Conservation (phyloP, 2,797 vertebrate species). For the Pseudochirops cupreus region DNA sequence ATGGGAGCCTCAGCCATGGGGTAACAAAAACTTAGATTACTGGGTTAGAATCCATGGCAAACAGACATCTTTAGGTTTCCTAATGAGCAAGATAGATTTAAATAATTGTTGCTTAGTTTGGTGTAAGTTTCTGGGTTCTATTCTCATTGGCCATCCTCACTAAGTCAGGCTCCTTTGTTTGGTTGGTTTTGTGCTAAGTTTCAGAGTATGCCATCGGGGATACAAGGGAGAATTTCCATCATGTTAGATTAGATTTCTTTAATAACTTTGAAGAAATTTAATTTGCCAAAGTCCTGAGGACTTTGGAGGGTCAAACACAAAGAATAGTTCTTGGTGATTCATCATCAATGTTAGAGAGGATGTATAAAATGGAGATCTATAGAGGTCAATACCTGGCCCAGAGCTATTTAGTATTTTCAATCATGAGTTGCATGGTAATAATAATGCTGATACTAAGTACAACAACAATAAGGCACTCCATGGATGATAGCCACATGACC, state of each 20-base stretch:
- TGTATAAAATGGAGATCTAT: constrained; percentile 61
- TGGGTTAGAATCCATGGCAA: not conserved
- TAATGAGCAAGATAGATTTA: constrained; percentile 7
- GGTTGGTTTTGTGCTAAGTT: constrained; percentile 33
- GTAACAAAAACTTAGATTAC: constrained; percentile 15
- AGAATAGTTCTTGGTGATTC: constrained; percentile 60
- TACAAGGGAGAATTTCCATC: constrained; percentile 21
- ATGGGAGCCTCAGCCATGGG: not conserved
- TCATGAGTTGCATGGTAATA: constrained; percentile 56
- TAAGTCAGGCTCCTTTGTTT: constrained; percentile 10
- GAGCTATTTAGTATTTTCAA: constrained; percentile 66
- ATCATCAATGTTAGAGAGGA: constrained; percentile 55
- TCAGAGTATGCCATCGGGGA: constrained; percentile 15
- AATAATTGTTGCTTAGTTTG: not conserved
- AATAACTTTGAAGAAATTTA: constrained; percentile 59
- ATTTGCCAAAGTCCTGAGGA: constrained; percentile 67
- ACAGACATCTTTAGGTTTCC: constrained; percentile 31
- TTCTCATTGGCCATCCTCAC: constrained; percentile 21
- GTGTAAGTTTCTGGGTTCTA: constrained; percentile 32
- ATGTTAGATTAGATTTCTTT: constrained; percentile 54
- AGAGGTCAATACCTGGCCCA: constrained; percentile 68
- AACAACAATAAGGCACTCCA: not conserved
- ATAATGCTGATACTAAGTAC: not conserved
- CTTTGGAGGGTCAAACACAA: constrained; percentile 61
- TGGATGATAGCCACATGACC: not conserved